Conservation (phyloP, 1,140 invertebrate genomes). For the Heliconius melpomene region DNA sequence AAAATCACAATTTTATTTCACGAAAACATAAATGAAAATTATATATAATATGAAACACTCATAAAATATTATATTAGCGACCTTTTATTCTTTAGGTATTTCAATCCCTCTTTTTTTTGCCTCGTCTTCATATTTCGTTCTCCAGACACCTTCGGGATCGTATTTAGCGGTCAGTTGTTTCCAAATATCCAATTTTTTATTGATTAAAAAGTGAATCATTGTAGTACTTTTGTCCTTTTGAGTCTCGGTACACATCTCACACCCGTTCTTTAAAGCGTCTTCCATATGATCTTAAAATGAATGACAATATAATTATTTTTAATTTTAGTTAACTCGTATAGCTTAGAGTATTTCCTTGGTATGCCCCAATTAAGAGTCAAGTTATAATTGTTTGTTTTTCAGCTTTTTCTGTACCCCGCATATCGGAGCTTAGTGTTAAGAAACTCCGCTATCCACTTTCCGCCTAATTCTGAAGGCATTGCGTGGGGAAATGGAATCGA, state of each 20-base stretch:
- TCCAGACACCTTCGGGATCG: slow-evolving; percentile 83
- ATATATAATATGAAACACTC: not conserved
- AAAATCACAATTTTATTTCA: not conserved
- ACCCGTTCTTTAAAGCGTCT: slow-evolving; percentile 84
- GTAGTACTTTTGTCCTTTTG: slow-evolving; percentile 81
- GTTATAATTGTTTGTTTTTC: too few species aligned
- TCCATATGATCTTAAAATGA: slow-evolving; percentile 72
- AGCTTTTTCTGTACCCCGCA: too few species aligned
- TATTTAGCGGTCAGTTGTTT: slow-evolving; percentile 81
- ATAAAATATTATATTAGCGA: not conserved
- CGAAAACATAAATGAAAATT: not conserved
- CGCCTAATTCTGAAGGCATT: too few species aligned
- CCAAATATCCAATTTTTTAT: slow-evolving; percentile 83
- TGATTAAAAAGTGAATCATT: slow-evolving; percentile 77
- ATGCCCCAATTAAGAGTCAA: too few species aligned
- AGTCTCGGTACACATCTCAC: slow-evolving; percentile 83
- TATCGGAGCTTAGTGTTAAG: too few species aligned
- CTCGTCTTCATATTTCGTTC: slow-evolving; percentile 80
- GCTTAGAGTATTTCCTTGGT: too few species aligned
- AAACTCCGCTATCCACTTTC: too few species aligned
- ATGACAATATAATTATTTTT: too few species aligned
- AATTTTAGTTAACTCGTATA: too few species aligned
- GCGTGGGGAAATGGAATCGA: too few species aligned
- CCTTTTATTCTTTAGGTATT: slow-evolving; percentile 41
- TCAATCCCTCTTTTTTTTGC: slow-evolving; percentile 72